Percentiles rank a stretch among this genome's conserved stretches.
Evolutionary conservation across 2,797 vertebrate species (phyloP).

Genomic region (Rhinophrynus dorsalis): DNA sequence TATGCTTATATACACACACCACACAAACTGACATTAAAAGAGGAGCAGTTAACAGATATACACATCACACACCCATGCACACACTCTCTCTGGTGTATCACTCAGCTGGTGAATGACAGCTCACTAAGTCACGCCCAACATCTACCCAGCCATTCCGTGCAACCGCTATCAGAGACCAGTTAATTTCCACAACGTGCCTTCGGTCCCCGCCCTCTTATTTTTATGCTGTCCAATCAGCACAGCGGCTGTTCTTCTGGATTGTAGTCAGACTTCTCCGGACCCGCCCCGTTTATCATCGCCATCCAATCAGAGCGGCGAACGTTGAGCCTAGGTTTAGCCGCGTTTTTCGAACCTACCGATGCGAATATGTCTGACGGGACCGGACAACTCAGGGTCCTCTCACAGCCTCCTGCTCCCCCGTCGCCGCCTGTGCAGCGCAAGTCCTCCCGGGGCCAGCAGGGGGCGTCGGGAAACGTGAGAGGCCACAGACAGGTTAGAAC

Average conservation of each 20-base stretch:
- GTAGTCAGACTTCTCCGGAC: too few species aligned
- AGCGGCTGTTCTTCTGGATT: neutral
- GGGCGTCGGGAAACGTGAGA: neutral
- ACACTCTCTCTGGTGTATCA: too few species aligned
- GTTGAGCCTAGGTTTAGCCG: constrained; percentile 7
- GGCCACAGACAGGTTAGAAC: constrained; percentile 7
- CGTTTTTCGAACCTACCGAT: neutral
- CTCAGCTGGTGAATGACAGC: too few species aligned
- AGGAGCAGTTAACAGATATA: too few species aligned
- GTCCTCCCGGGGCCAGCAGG: neutral
- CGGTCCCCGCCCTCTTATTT: too few species aligned
- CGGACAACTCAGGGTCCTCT: neutral
- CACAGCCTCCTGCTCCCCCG: neutral
- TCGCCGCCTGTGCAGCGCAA: neutral
- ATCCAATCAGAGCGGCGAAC: constrained; percentile 7
- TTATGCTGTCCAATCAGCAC: neutral
- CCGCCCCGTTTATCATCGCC: neutral
- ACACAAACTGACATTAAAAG: too few species aligned
- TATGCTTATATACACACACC: too few species aligned
- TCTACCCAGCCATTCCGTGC: too few species aligned
- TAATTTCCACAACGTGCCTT: too few species aligned
- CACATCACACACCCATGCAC: too few species aligned
- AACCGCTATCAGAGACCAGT: too few species aligned
- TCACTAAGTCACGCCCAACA: too few species aligned
- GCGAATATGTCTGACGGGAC: neutral